A percentile compares a stretch with the other conserved stretches of the same genome.
These are phyloP conservation scores for Epistrophe grossulariae DNA, from an alignment of 2,888 invertebrate genomes.

Conservation along the genomic window DNA sequence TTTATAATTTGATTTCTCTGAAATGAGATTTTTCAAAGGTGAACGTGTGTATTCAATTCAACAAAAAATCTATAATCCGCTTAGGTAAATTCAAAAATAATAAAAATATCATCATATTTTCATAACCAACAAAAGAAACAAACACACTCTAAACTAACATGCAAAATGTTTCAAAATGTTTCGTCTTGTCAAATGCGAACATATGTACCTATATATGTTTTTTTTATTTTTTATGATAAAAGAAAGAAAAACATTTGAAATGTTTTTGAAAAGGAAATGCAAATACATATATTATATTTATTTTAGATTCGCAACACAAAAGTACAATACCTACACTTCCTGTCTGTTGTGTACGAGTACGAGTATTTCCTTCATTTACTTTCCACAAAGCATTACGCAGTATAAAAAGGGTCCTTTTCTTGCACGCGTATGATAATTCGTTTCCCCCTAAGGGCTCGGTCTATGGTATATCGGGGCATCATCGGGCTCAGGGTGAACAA, in stretches of 20 bases:
- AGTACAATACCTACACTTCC: constrained; percentile 30
- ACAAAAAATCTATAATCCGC: constrained; percentile 30
- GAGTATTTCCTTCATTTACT: constrained; percentile 24
- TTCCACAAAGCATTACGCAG: constrained; percentile 21
- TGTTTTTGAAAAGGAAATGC: constrained; percentile 31
- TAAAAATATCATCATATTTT: background rate
- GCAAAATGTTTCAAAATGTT: background rate
- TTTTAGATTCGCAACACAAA: constrained; percentile 32
- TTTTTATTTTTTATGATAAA: background rate
- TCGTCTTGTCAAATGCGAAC: constrained; percentile 10
- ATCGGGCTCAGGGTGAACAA: constrained; percentile 39
- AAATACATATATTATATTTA: constrained; percentile 38
- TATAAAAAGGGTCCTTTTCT: constrained; percentile 17
- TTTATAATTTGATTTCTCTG: background rate
- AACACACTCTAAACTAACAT: background rate
- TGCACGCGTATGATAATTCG: constrained; percentile 72
- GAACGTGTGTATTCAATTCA: constrained; percentile 7
- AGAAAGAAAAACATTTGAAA: constrained; percentile 15
- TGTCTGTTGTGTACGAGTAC: constrained; percentile 10
- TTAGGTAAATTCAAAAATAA: constrained; percentile 21
- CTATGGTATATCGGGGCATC: background rate
- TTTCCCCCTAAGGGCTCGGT: constrained; percentile 19
- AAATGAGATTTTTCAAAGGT: constrained; percentile 5
- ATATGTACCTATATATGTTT: background rate
- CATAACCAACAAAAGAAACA: background rate